phyloP scores from a whole-genome alignment of 1,140 invertebrate species.

The Heliothis subflexa region DNA sequence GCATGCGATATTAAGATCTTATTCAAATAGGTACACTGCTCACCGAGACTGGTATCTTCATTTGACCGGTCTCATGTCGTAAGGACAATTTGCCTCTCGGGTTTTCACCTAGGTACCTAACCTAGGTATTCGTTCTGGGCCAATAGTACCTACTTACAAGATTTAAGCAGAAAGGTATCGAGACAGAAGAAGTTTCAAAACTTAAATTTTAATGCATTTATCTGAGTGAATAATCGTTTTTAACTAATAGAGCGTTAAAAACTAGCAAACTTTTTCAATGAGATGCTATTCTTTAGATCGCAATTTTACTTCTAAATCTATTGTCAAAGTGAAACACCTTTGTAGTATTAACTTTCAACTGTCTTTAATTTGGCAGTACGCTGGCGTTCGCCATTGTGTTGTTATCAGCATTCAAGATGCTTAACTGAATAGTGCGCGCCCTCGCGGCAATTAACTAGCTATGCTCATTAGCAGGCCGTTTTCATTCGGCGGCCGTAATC shows the following conservation, averaged over 20 bases:
- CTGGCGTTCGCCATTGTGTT: constrained; percentile 55
- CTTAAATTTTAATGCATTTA: too few species aligned
- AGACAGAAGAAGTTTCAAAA: too few species aligned
- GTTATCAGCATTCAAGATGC: constrained; percentile 66
- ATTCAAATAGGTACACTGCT: not conserved
- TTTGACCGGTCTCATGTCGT: not conserved
- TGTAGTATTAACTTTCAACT: too few species aligned
- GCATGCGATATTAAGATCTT: constrained; percentile 24
- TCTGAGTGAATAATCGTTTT: too few species aligned
- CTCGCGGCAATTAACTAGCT: constrained; percentile 71
- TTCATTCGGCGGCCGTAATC: constrained; percentile 73
- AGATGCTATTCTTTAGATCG: too few species aligned
- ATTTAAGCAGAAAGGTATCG: too few species aligned
- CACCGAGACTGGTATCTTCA: not conserved
- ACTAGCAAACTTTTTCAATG: too few species aligned
- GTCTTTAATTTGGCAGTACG: constrained; percentile 2
- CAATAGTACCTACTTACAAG: too few species aligned
- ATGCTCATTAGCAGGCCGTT: constrained; percentile 76
- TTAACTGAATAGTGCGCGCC: constrained; percentile 63
- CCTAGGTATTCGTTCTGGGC: too few species aligned
- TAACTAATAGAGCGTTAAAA: too few species aligned
- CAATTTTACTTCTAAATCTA: not conserved
- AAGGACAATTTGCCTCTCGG: too few species aligned
- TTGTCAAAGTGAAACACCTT: not conserved
- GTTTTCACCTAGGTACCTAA: not conserved